A percentile compares a stretch with the other conserved stretches of the same genome.
These are phyloP conservation scores for Drosophila lowei DNA, from an alignment of 1,140 invertebrate species.

Conservation along the genomic window DNA sequence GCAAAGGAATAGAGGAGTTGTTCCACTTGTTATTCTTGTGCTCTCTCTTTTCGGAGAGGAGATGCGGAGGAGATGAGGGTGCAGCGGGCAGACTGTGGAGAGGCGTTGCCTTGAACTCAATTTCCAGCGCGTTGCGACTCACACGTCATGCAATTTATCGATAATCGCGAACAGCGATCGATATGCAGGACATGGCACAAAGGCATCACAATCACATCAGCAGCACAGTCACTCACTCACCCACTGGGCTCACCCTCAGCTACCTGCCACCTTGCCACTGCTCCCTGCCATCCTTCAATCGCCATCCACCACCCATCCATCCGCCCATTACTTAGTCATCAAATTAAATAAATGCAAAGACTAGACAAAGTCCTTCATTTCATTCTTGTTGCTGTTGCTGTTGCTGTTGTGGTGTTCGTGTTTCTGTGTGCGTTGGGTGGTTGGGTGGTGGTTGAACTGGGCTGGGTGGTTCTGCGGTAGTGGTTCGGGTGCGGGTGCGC, in stretches of 20 bases:
- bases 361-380: slow-evolving; percentile 41
- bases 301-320: neutral
- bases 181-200: slow-evolving; percentile 11
- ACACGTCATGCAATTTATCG: slow-evolving; percentile 40
- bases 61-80: slow-evolving; percentile 1
- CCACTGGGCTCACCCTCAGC: neutral
- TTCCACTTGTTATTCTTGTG: too few species aligned
- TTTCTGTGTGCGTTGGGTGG: slow-evolving; percentile 2
- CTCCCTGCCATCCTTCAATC: slow-evolving; percentile 8
- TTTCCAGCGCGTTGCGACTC: slow-evolving; percentile 36
- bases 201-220: neutral
- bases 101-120: slow-evolving; percentile 75
- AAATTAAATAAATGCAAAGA: slow-evolving; percentile 51
- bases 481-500: neutral
- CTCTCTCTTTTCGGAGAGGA: neutral
- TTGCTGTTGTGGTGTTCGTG: slow-evolving; percentile 20
- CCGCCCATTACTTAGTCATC: slow-evolving; percentile 45
- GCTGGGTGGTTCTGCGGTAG: too few species aligned
- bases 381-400: slow-evolving; percentile 8
- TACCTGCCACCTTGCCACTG: neutral
- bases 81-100: slow-evolving; percentile 23
- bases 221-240: slow-evolving; percentile 3
- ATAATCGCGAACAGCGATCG: slow-evolving; percentile 41
- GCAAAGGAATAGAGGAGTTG: too few species aligned
- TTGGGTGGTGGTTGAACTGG: too few species aligned